Base-by-base conservation (phyloP, 2,888 invertebrate genomes). In the Macaria notata region DNA sequence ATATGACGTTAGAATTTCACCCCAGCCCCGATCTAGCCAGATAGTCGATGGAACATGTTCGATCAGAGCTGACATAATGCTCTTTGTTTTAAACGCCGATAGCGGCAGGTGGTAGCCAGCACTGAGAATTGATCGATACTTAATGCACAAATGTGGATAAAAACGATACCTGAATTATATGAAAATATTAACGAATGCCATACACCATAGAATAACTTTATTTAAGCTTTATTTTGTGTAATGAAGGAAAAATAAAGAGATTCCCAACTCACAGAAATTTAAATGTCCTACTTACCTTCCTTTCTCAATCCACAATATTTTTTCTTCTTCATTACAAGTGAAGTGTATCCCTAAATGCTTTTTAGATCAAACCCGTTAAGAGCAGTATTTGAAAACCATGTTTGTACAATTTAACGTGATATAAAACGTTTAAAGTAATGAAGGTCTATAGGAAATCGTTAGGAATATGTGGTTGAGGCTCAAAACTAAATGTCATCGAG, bases 401-500 rank as follows among this genome's bases (percentile, higher is more conserved):
- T 87, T 86, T 86, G 79, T 85, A 79, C 78, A 79, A 78, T 75
- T 83, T 76, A 77, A 72, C 71, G 79, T 79, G 79, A 83, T 86
- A 81, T 79, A 80, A 81, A 85, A 76, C 84, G 84, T 84, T 90
- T 88, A 88, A 55, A 72, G 75, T 88, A 86, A 88, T 89, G 79
- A 85, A 76, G 74, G 86, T 81, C 79, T 81, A 75, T 77, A 77
- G 81, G 76, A 77, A 81, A 73, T 72, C 75, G 78, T 76, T 60
- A 71, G 76, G 78, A 76, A 76, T 76, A 76, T 76, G 80, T 80
- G 83, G 79, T 75, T 76, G 67, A 62, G 72, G 66, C 66, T 77
- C 81, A 87, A 89, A 88, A 75, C 76, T 84, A 84, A 79, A 69
- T 82, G 89, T 91, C 90, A 91, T 89, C 78, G 82, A 71, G 77